Conservation (phyloP, 2,888 invertebrate species). For the Tortrix viridana region DNA sequence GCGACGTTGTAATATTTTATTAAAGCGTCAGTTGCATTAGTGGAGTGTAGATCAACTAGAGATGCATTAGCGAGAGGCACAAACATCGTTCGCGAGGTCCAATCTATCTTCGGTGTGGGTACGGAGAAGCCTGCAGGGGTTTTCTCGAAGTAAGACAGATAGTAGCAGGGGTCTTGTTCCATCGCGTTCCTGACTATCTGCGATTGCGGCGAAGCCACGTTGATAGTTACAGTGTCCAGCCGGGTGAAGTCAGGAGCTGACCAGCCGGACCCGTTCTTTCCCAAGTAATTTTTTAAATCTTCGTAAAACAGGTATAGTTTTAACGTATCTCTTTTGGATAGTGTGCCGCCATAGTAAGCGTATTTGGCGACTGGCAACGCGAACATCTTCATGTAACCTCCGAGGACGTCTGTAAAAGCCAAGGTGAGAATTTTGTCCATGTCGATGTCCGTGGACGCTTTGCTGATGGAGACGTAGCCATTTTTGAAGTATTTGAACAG, state of each 20-base stretch:
- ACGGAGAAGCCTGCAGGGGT: slow-evolving; percentile 57
- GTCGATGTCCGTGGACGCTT: slow-evolving; percentile 48
- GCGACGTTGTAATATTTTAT: slow-evolving; percentile 84
- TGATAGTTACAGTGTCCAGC: slow-evolving; percentile 55
- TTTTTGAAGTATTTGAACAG: slow-evolving; percentile 60
- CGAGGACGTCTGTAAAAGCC: slow-evolving; percentile 79
- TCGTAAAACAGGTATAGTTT: slow-evolving; percentile 82
- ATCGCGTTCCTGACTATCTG: slow-evolving; percentile 42
- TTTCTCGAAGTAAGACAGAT: slow-evolving; percentile 63
- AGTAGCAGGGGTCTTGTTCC: slow-evolving; percentile 55
- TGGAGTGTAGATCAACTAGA: slow-evolving; percentile 54
- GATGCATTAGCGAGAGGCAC: slow-evolving; percentile 81
- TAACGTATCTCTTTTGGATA: slow-evolving; percentile 81
- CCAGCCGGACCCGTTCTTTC: slow-evolving; percentile 86
- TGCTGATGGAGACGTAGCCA: slow-evolving; percentile 55
- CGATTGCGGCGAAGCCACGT: slow-evolving; percentile 48
- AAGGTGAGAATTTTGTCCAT: slow-evolving; percentile 55
- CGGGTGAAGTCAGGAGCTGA: slow-evolving; percentile 54
- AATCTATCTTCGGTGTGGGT: slow-evolving; percentile 85
- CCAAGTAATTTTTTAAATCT: slow-evolving; percentile 82
- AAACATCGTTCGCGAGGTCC: slow-evolving; percentile 85
- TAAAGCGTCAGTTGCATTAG: slow-evolving; percentile 65
- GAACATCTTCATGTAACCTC: slow-evolving; percentile 85
- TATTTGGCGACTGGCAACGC: slow-evolving; percentile 85
- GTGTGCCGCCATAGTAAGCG: slow-evolving; percentile 86